Evolutionary conservation across 2,797 vertebrate species (phyloP).

Genomic region (Amniataba percoides): DNA sequence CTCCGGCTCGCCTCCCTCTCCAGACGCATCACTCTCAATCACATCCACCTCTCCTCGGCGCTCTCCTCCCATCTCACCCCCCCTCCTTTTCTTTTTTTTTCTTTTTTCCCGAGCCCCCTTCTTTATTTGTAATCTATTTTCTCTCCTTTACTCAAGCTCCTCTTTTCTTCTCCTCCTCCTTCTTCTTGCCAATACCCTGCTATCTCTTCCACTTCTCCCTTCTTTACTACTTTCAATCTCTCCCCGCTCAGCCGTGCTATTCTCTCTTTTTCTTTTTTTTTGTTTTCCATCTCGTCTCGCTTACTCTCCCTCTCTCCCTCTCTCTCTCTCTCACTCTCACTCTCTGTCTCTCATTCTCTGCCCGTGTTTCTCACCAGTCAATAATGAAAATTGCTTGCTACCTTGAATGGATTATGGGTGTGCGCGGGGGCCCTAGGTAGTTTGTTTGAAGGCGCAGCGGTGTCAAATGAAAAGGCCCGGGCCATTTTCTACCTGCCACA

Average conservation of each 20-base stretch:
- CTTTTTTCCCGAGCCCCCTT: constrained; percentile 35
- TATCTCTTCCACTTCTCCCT: constrained; percentile 62
- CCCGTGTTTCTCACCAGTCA: constrained; percentile 82
- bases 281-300: constrained; percentile 71
- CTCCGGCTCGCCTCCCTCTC: constrained; percentile 35
- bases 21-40: constrained; percentile 63
- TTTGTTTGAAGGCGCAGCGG: constrained; percentile 85
- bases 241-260: constrained; percentile 65
- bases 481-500: constrained; percentile 84
- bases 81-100: not conserved
- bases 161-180: constrained; percentile 13
- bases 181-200: constrained; percentile 34
- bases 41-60: constrained; percentile 40
- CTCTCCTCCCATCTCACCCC: constrained; percentile 49
- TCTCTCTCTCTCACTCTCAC: not conserved
- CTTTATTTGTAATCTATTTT: constrained; percentile 74
- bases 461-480: constrained; percentile 85
- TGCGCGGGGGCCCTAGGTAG: constrained; percentile 80
- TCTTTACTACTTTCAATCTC: constrained; percentile 70
- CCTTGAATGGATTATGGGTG: constrained; percentile 88
- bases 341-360: constrained; percentile 57
- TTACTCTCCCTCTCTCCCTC: constrained; percentile 19
- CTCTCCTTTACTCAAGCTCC: constrained; percentile 59
- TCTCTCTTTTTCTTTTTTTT: constrained; percentile 54
- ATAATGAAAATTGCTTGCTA: constrained; percentile 89